These are phyloP conservation scores for Athetis lepigone DNA, from an alignment of 2,888 invertebrate genomes.

Conservation along the genomic window DNA sequence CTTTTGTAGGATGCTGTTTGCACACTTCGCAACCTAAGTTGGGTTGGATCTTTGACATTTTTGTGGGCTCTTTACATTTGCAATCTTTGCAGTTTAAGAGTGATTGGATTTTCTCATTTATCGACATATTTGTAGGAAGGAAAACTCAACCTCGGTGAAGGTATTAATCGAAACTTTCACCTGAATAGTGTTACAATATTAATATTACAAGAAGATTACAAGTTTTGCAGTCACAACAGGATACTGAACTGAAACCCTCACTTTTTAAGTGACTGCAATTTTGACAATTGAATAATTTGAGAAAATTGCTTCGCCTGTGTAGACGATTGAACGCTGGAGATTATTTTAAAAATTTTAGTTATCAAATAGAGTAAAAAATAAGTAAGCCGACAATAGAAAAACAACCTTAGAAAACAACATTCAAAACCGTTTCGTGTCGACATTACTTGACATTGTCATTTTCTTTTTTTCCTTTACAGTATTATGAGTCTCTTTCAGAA, in stretches of 20 bases:
- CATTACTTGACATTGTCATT: constrained; percentile 18
- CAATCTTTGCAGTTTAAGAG: neutral
- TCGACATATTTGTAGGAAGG: neutral
- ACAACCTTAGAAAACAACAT: too few species aligned
- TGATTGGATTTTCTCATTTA: neutral
- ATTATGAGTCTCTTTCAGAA: neutral
- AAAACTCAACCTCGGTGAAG: constrained; percentile 19
- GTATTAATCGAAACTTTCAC: constrained; percentile 10
- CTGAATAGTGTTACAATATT: constrained; percentile 14
- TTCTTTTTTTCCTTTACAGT: neutral
- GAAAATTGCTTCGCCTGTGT: too few species aligned
- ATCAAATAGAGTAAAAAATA: neutral
- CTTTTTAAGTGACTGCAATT: too few species aligned
- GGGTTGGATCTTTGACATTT: neutral
- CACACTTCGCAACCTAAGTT: neutral
- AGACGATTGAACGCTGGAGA: neutral
- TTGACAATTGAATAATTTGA: too few species aligned
- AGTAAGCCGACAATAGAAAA: neutral
- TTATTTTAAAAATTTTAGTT: neutral
- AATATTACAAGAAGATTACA: constrained; percentile 3
- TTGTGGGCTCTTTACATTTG: neutral
- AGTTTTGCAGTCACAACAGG: constrained; percentile 8
- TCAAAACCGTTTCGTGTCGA: constrained; percentile 6
- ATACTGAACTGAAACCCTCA: too few species aligned
- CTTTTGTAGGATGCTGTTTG: neutral